Conservation (phyloP, 2,797 vertebrate genomes). For the Poecilia picta region DNA sequence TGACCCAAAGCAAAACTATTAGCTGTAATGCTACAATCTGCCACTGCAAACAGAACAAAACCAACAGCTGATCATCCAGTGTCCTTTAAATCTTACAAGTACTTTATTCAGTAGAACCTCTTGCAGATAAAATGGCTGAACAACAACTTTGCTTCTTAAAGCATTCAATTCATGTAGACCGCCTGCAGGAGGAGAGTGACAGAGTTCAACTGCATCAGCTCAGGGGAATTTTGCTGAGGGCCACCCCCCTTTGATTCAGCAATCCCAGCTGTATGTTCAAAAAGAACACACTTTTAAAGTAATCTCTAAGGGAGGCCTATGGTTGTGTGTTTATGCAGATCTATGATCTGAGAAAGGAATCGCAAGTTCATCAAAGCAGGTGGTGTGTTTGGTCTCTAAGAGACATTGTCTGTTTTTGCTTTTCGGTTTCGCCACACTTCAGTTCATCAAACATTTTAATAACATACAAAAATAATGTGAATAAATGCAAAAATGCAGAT, state of each 20-base stretch:
- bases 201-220: background rate
- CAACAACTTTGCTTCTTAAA: background rate
- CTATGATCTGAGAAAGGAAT: background rate
- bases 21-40: background rate
- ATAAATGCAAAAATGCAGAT: background rate
- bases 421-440: background rate
- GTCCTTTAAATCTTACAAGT: background rate
- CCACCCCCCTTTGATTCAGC: background rate
- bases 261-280: background rate
- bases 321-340: too few relatives aligned
- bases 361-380: background rate
- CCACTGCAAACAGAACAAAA: background rate
- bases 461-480: background rate
- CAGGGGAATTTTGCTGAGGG: background rate
- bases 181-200: background rate
- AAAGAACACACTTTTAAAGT: background rate
- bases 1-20: background rate
- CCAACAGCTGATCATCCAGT: background rate
- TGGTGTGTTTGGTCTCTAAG: background rate
- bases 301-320: background rate
- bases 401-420: background rate
- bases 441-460: background rate
- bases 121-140: background rate
- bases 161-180: background rate
- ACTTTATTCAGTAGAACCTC: background rate